These are phyloP conservation scores for Leptosomus discolor DNA, from an alignment of 2,113 vertebrate genomes.

Conservation along the genomic window DNA sequence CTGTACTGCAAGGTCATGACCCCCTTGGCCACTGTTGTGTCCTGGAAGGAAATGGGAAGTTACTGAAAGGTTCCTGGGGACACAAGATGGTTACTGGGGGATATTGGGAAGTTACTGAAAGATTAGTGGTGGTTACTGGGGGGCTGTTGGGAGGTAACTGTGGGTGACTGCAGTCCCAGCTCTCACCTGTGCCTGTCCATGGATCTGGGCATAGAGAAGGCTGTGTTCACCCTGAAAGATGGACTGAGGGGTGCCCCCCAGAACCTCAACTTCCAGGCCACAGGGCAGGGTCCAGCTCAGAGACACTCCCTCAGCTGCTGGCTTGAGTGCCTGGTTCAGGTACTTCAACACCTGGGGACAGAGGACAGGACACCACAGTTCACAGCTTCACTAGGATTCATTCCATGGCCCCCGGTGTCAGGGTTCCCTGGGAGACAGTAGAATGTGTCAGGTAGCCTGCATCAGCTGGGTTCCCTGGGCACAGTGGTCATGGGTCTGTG, in stretches of 20 bases:
- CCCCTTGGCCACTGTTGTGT: not conserved
- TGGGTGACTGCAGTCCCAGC: not conserved
- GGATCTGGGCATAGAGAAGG: not conserved
- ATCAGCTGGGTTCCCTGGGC: not conserved
- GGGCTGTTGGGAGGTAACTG: not conserved
- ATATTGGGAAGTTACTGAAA: not conserved
- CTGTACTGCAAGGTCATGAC: not conserved
- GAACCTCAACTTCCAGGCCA: not conserved
- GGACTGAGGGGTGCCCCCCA: not conserved
- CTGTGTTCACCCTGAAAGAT: not conserved
- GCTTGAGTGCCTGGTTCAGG: not conserved
- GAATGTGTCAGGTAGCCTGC: not conserved
- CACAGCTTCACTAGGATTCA: not conserved
- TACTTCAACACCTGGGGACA: not conserved
- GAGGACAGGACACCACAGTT: not conserved
- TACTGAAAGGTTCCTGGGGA: not conserved
- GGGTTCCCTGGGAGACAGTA: not conserved
- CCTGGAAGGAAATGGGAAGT: not conserved
- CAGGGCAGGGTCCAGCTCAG: not conserved
- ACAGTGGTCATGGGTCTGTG: not conserved
- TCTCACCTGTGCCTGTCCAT: not conserved
- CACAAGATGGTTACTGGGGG: not conserved
- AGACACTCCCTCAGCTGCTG: not conserved
- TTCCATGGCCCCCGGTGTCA: accelerated
- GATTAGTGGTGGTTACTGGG: not conserved